These are phyloP conservation scores for Amazona guildingii DNA, from an alignment of 2,113 vertebrate species.

Conservation along the genomic window DNA sequence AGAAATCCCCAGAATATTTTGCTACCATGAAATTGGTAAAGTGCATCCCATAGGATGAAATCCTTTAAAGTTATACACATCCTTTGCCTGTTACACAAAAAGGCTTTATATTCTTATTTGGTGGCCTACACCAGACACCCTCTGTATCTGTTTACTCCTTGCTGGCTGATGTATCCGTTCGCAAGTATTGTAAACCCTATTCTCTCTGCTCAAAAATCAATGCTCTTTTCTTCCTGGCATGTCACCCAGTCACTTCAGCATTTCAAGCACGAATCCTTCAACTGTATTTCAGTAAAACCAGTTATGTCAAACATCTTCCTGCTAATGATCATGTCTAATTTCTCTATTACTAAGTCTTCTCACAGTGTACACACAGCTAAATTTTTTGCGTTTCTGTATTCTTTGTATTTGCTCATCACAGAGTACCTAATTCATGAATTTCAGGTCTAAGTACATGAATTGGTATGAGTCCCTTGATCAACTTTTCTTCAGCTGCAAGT, in stretches of 20 bases:
- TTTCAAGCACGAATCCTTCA: not conserved
- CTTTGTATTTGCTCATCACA: not conserved
- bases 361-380: not conserved
- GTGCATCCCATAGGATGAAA: not conserved
- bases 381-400: not conserved
- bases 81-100: not conserved
- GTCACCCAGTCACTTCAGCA: not conserved
- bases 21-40: not conserved
- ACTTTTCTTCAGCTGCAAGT: not conserved
- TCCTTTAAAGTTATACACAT: not conserved
- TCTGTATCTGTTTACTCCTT: not conserved
- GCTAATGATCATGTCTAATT: not conserved
- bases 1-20: not conserved
- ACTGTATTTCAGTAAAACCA: not conserved
- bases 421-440: not conserved
- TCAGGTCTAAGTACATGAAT: not conserved
- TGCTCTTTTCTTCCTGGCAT: not conserved
- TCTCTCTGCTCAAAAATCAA: not conserved
- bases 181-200: not conserved
- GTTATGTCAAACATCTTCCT: not conserved
- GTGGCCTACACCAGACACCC: not conserved
- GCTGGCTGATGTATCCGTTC: not conserved
- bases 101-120: not conserved
- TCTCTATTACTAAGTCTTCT: not conserved
- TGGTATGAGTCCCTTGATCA: not conserved